Conservation (phyloP, 2,797 vertebrate genomes). For the Rhyacichthys aspro region DNA sequence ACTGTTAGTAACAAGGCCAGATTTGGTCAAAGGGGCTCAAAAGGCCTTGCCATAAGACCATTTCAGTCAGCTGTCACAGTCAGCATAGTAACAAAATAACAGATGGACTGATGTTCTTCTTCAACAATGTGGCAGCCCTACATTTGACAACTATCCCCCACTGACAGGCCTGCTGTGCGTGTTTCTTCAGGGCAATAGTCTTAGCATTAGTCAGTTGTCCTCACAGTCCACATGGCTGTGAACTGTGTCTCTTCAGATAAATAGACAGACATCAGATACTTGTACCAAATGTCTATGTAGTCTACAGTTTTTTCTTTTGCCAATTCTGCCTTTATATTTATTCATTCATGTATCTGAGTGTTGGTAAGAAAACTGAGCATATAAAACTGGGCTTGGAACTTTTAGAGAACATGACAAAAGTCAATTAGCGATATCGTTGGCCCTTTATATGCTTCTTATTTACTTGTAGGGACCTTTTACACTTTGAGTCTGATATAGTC, state of each 20-base stretch:
- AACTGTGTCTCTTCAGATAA: slow-evolving; percentile 2
- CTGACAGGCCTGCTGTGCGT: background rate
- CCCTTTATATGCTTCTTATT: background rate
- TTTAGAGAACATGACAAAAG: no score
- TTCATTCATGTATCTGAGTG: no score
- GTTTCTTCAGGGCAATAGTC: slow-evolving; percentile 5
- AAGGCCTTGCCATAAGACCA: slow-evolving; percentile 29
- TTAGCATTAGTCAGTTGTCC: slow-evolving; percentile 1
- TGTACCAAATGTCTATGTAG: slow-evolving; percentile 18
- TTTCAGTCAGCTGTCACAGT: slow-evolving; percentile 34
- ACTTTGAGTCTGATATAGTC: background rate
- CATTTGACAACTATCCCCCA: background rate
- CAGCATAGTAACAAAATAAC: background rate
- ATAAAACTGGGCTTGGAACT: no score
- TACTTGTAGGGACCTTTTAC: background rate
- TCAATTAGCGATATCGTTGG: no score
- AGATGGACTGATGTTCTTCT: slow-evolving; percentile 5
- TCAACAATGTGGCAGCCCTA: background rate
- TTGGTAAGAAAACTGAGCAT: no score
- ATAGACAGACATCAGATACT: slow-evolving; percentile 16
- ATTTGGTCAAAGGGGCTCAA: slow-evolving; percentile 37
- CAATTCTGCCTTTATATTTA: slow-evolving; percentile 4
- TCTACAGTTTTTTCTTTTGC: slow-evolving; percentile 24
- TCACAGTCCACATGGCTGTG: background rate
- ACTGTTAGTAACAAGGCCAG: no score